Percentiles rank a stretch among this genome's conserved stretches.
phyloP scores from a whole-genome alignment of 2,797 vertebrate genomes.

The Allobates femoralis region DNA sequence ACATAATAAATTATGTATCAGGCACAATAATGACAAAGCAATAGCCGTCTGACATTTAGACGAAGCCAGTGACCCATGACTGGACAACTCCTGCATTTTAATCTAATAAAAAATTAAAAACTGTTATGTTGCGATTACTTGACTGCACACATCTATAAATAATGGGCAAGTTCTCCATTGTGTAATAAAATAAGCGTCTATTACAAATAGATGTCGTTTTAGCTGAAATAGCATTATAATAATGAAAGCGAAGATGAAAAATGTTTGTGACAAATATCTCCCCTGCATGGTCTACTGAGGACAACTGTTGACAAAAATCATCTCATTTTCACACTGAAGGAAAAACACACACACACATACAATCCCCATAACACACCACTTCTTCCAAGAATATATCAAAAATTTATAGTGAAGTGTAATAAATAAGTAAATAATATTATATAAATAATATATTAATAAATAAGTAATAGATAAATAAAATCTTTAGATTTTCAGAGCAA shows the following conservation, averaged over 20 bases:
- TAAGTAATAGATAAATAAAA: no score
- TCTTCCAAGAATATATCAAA: no score
- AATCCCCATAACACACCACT: no score
- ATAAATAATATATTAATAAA: no score
- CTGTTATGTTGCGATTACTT: not conserved
- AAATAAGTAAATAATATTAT: no score
- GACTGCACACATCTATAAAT: conserved; percentile 7
- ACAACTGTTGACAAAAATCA: not conserved
- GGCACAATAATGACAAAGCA: conserved; percentile 39
- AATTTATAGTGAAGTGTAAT: no score
- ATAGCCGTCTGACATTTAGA: conserved; percentile 39
- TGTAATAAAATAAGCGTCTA: not conserved
- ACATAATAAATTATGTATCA: conserved; percentile 54
- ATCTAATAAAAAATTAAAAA: conserved; percentile 3
- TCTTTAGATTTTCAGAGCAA: no score
- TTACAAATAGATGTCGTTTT: not conserved
- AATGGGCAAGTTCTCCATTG: not conserved
- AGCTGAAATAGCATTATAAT: not conserved
- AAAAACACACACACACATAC: no score
- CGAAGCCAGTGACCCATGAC: conserved; percentile 33
- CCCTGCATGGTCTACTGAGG: not conserved
- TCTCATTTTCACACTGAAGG: not conserved
- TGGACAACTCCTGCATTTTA: conserved; percentile 20
- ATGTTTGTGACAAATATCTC: not conserved
- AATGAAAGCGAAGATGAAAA: not conserved